phyloP scores from a whole-genome alignment of 2,888 invertebrate genomes.

The Alloscopus bannaensis region DNA sequence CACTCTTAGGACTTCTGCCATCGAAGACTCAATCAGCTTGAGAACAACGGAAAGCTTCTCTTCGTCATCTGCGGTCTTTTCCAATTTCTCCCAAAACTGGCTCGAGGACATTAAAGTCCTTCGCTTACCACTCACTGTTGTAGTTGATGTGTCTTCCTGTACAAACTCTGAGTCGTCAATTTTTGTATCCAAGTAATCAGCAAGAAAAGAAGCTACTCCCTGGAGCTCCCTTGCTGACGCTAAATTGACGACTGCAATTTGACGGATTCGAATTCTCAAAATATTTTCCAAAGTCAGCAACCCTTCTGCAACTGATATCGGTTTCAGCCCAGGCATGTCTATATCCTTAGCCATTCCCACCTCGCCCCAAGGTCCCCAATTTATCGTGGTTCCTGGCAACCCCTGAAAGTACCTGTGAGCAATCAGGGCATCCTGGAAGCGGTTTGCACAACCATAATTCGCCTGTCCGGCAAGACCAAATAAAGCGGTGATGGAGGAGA shows the following conservation, averaged over 20 bases:
- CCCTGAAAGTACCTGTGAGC: constrained; percentile 39
- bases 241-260: neutral
- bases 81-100: too few relatives aligned
- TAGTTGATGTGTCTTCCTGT: too few relatives aligned
- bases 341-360: constrained; percentile 26
- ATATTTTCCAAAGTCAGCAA: constrained; percentile 10
- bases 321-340: neutral
- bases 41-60: too few relatives aligned
- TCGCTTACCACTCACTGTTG: too few relatives aligned
- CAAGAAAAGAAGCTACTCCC: too few relatives aligned
- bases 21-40: too few relatives aligned
- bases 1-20: too few relatives aligned
- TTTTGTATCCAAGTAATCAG: too few relatives aligned
- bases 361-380: constrained; percentile 57
- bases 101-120: too few relatives aligned
- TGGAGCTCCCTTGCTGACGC: too few relatives aligned
- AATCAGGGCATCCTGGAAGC: constrained; percentile 43
- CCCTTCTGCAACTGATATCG: constrained; percentile 16
- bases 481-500: constrained; percentile 36
- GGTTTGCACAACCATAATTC: constrained; percentile 52
- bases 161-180: too few relatives aligned
- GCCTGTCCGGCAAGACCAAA: constrained; percentile 45
- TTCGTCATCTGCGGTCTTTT: too few relatives aligned
- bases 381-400: constrained; percentile 42
- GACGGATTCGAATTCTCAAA: constrained; percentile 3